Conservation (phyloP, 2,113 vertebrate species). For the Mixornis gularis region DNA sequence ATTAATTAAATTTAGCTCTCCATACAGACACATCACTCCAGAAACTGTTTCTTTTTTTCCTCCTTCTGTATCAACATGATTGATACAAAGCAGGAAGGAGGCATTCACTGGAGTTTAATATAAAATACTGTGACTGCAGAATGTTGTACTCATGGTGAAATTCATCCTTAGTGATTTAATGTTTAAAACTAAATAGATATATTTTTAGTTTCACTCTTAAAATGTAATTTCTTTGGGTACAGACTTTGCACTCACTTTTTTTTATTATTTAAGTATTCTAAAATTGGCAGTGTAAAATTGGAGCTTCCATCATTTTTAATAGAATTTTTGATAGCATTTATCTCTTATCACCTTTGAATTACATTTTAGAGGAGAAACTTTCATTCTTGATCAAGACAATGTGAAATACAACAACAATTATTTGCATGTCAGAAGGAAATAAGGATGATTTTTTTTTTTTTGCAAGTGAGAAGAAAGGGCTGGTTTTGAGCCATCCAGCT, state of each 20-base stretch:
- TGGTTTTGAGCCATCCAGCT: not conserved
- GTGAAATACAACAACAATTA: not conserved
- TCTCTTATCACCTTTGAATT: conserved; percentile 19
- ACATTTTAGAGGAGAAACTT: not conserved
- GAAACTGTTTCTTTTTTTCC: not conserved
- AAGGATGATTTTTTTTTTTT: not conserved
- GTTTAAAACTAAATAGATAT: not conserved
- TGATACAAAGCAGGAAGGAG: conserved; percentile 11
- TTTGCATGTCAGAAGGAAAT: not conserved
- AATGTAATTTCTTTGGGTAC: not conserved
- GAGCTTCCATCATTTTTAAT: not conserved
- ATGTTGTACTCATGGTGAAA: not conserved
- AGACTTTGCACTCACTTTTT: not conserved
- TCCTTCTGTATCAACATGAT: not conserved
- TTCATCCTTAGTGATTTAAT: not conserved
- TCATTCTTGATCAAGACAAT: not conserved
- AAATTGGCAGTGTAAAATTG: not conserved
- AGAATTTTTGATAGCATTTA: not conserved
- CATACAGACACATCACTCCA: not conserved
- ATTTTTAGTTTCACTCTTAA: not conserved
- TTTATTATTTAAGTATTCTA: not conserved
- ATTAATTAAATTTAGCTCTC: conserved; percentile 27
- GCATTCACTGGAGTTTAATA: conserved; percentile 18
- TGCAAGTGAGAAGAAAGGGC: not conserved
- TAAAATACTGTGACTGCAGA: not conserved